These are phyloP conservation scores for Danio jaintianensis DNA, from an alignment of 2,797 vertebrate species.

Conservation along the genomic window DNA sequence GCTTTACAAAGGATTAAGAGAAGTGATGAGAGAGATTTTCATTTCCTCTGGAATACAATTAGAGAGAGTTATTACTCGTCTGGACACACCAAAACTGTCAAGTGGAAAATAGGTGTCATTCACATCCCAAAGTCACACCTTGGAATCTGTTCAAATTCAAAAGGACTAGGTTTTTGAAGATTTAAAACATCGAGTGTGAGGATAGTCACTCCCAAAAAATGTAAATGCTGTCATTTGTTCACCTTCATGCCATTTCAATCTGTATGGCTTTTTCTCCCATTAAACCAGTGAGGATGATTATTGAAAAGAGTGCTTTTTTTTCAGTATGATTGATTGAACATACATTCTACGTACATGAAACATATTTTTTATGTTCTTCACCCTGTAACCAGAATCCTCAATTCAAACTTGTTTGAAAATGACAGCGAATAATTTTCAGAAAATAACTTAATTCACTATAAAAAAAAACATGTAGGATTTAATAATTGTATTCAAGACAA, in stretches of 20 bases:
- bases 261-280: background rate
- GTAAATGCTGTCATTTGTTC: background rate
- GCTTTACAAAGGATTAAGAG: slow-evolving; percentile 48
- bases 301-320: background rate
- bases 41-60: slow-evolving; percentile 32
- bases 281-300: background rate
- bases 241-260: background rate
- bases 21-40: slow-evolving; percentile 46
- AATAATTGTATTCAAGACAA: too few relatives aligned
- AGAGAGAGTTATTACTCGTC: slow-evolving; percentile 28
- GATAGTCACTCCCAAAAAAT: background rate
- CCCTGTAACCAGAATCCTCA: too few relatives aligned
- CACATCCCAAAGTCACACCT: background rate
- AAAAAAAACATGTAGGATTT: too few relatives aligned
- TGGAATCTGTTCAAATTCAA: background rate
- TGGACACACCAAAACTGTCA: background rate
- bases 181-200: too few relatives aligned
- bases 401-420: too few relatives aligned
- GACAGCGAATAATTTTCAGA: too few relatives aligned
- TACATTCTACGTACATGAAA: too few relatives aligned
- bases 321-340: background rate
- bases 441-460: too few relatives aligned
- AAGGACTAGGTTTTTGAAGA: too few relatives aligned
- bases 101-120: background rate
- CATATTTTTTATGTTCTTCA: too few relatives aligned